Percentiles rank a stretch among this genome's conserved stretches.
phyloP scores from a whole-genome alignment of 2,888 invertebrate species.

The Lasioglossum malachurum region DNA sequence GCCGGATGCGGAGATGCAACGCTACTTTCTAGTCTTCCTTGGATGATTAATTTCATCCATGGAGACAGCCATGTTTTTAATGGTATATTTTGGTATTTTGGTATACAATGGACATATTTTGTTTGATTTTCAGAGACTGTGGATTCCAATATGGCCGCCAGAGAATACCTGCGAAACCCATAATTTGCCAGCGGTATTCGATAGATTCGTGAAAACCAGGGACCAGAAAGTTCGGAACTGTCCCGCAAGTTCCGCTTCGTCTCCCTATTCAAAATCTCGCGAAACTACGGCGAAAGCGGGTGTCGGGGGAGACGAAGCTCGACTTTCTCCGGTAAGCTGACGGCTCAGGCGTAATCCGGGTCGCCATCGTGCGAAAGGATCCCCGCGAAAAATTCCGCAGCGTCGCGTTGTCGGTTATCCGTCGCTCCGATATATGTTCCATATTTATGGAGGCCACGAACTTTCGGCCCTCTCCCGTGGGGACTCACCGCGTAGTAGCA shows the following conservation, averaged over 20 bases:
- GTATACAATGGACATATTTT: no score
- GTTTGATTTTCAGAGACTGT: not conserved
- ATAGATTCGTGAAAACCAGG: not conserved
- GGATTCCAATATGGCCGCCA: not conserved
- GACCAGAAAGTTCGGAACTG: not conserved
- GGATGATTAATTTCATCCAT: not conserved
- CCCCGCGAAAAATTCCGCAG: conserved; percentile 44
- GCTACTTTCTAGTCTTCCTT: not conserved
- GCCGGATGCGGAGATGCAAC: no score
- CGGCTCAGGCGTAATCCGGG: not conserved
- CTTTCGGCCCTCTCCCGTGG: not conserved
- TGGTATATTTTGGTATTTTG: no score
- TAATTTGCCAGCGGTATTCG: not conserved
- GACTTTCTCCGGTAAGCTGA: not conserved
- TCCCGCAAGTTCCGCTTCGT: not conserved
- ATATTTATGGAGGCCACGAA: not conserved
- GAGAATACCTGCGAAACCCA: not conserved
- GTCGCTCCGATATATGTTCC: conserved; percentile 58
- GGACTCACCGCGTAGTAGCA: conserved; percentile 94
- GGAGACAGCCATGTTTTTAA: no score
- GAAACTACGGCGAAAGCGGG: not conserved
- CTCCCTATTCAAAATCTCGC: not conserved
- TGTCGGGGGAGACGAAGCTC: not conserved
- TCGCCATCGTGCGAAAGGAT: conserved; percentile 3
- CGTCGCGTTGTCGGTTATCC: conserved; percentile 67